phyloP scores from a whole-genome alignment of 2,888 invertebrate species.

The Amiota communis region DNA sequence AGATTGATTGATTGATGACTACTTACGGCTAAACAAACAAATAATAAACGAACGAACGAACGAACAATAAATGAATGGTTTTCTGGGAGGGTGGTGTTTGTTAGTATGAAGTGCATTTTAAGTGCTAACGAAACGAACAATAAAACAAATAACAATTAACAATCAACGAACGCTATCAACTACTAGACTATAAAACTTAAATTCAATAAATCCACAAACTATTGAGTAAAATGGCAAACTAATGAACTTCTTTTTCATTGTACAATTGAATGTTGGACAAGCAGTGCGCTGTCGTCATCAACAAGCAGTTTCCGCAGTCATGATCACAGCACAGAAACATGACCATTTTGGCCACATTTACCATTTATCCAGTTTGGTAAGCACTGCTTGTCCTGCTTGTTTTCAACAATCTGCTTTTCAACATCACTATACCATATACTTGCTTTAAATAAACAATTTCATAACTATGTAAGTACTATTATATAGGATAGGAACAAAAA shows the following conservation, averaged over 20 bases:
- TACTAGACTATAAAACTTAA: not conserved
- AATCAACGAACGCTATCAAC: not conserved
- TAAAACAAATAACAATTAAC: slow-evolving; percentile 32
- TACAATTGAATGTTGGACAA: not conserved
- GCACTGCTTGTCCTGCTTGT: not conserved
- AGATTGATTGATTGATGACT: not conserved
- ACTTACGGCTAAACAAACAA: slow-evolving; percentile 8
- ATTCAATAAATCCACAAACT: not conserved
- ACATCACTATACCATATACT: too few relatives aligned
- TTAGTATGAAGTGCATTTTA: slow-evolving; percentile 68
- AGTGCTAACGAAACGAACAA: slow-evolving; percentile 53
- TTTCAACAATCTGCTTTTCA: too few relatives aligned
- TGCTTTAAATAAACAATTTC: too few relatives aligned
- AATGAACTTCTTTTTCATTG: not conserved
- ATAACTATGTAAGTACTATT: too few relatives aligned
- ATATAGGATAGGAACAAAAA: too few relatives aligned
- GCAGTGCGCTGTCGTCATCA: not conserved
- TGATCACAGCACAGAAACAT: too few relatives aligned
- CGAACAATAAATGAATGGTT: slow-evolving; percentile 33
- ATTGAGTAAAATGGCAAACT: not conserved
- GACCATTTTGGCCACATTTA: too few relatives aligned
- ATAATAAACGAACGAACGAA: slow-evolving; percentile 26
- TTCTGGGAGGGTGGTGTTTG: slow-evolving; percentile 69
- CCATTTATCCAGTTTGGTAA: not conserved
- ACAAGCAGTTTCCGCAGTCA: not conserved